phyloP scores from a whole-genome alignment of 2,888 invertebrate species.

The Omphaloscelis lunosa region DNA sequence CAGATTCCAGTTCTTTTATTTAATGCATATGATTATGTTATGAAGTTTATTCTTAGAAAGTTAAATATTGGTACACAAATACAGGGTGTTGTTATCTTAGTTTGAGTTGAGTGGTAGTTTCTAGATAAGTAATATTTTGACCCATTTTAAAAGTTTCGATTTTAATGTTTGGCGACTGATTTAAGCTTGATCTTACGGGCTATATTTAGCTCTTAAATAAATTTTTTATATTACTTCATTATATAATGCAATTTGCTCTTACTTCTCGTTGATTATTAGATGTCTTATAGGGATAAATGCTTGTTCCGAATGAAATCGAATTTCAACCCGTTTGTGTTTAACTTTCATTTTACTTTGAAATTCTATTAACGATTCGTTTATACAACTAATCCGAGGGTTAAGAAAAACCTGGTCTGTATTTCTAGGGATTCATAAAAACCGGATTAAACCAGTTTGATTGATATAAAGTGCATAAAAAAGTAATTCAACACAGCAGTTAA shows the following conservation, averaged over 20 bases:
- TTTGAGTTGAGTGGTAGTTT: not conserved
- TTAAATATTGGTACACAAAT: not conserved
- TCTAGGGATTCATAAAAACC: not conserved
- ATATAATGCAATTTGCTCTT: conserved; percentile 7
- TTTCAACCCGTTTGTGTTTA: conserved; percentile 64
- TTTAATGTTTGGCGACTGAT: not conserved
- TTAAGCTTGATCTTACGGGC: not conserved
- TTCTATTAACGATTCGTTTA: conserved; percentile 65
- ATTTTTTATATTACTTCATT: conserved; percentile 11
- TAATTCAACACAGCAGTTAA: not conserved
- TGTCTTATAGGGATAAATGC: conserved; percentile 22
- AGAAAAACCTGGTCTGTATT: conserved; percentile 25
- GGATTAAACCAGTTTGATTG: not conserved
- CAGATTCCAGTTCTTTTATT: not conserved
- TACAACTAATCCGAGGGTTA: conserved; percentile 64
- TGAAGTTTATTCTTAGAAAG: not conserved
- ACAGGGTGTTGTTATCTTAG: not conserved
- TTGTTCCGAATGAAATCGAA: conserved; percentile 49
- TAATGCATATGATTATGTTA: conserved; percentile 14
- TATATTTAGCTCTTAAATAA: not conserved
- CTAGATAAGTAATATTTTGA: no score
- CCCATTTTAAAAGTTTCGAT: not conserved
- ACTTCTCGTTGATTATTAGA: conserved; percentile 13
- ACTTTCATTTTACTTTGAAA: conserved; percentile 70
- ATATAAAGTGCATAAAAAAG: not conserved